Percentiles rank a stretch among this genome's conserved stretches.
phyloP scores from a whole-genome alignment of 2,888 invertebrate genomes.

The Agrotis clavis region DNA sequence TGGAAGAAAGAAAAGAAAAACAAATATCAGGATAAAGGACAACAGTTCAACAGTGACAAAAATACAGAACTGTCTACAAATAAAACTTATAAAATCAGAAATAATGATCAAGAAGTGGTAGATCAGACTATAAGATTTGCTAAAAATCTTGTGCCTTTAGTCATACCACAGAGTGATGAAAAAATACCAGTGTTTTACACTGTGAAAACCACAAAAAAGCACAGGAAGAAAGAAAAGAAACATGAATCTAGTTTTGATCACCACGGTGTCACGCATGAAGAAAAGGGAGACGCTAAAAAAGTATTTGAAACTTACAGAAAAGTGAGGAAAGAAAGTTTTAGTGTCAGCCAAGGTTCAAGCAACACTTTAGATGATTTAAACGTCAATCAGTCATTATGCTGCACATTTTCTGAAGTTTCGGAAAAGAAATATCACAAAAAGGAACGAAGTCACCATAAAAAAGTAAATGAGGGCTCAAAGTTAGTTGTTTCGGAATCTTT shows the following conservation, averaged over 20 bases:
- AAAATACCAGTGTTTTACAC: conserved; percentile 79
- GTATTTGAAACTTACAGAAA: conserved; percentile 71
- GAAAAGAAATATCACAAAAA: conserved; percentile 76
- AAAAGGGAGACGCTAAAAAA: conserved; percentile 72
- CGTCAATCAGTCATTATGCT: conserved; percentile 81
- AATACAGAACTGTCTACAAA: conserved; percentile 53
- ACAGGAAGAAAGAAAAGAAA: conserved; percentile 70
- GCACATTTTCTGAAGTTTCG: conserved; percentile 80
- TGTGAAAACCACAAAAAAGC: conserved; percentile 77
- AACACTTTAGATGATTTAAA: conserved; percentile 83
- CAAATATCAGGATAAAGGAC: conserved; percentile 71
- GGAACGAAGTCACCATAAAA: conserved; percentile 66
- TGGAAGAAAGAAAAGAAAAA: conserved; percentile 55
- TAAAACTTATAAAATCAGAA: conserved; percentile 57
- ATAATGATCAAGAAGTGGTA: conserved; percentile 74
- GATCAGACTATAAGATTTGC: conserved; percentile 83
- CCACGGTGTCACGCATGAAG: conserved; percentile 62
- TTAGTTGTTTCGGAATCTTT: conserved; percentile 80
- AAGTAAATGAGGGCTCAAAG: conserved; percentile 63
- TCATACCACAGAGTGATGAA: conserved; percentile 78
- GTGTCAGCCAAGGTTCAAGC: conserved; percentile 76
- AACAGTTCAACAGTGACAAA: conserved; percentile 70
- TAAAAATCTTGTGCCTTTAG: conserved; percentile 80
- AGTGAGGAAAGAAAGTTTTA: conserved; percentile 72
- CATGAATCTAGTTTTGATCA: conserved; percentile 54